phyloP scores from a whole-genome alignment of 2,113 vertebrate genomes.

The Vulpes lagopus region DNA sequence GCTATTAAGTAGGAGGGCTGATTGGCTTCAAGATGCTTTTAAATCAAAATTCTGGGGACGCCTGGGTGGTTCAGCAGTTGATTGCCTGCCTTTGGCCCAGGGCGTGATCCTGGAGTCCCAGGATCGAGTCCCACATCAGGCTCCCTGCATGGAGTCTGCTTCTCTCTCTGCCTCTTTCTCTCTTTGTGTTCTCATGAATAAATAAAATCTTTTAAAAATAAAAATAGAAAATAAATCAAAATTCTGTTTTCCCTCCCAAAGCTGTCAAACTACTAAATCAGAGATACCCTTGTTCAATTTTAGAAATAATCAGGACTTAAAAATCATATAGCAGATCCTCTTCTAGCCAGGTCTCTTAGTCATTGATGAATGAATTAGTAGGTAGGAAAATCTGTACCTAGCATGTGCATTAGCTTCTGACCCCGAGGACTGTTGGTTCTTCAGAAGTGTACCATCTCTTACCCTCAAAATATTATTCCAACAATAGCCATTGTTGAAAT shows the following conservation, averaged over 20 bases:
- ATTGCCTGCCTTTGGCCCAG: too few species aligned
- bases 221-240: neutral
- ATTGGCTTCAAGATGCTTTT: neutral
- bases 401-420: neutral
- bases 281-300: neutral
- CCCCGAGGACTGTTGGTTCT: neutral
- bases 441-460: neutral
- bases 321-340: neutral
- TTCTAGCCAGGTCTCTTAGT: neutral
- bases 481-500: neutral
- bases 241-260: neutral
- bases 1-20: neutral
- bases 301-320: conserved; percentile 10
- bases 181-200: too few species aligned
- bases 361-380: neutral
- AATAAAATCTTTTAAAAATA: too few species aligned
- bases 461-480: neutral
- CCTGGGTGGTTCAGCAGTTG: too few species aligned
- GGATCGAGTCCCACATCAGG: too few species aligned
- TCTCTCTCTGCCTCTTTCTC: too few species aligned
- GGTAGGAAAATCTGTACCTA: neutral
- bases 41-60: neutral
- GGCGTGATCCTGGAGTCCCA: too few species aligned
- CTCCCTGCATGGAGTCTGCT: too few species aligned
- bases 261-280: neutral